These are phyloP conservation scores for Drosophila prostipennis DNA, from an alignment of 2,888 invertebrate species.

Conservation along the genomic window DNA sequence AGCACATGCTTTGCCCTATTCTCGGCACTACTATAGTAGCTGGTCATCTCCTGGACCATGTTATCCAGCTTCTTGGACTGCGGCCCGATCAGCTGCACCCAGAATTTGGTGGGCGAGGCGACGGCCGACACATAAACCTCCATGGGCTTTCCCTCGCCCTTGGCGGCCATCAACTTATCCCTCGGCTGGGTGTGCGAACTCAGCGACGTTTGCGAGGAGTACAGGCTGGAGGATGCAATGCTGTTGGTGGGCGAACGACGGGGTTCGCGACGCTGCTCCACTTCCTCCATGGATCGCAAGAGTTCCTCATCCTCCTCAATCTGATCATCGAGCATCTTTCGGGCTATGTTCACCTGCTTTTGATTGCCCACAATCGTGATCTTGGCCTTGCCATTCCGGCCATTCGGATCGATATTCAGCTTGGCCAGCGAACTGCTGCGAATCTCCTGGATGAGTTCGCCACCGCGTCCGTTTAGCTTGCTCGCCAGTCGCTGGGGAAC, in stretches of 20 bases:
- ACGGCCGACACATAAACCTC: slow-evolving; percentile 95
- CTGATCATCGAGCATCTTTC: slow-evolving; percentile 89
- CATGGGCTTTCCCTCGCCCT: slow-evolving; percentile 86
- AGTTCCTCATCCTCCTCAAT: slow-evolving; percentile 86
- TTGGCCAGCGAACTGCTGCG: slow-evolving; percentile 90
- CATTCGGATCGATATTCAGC: slow-evolving; percentile 86
- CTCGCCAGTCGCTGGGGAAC: slow-evolving; percentile 89
- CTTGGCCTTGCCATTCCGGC: slow-evolving; percentile 77
- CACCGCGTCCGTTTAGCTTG: slow-evolving; percentile 90
- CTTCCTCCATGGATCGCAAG: slow-evolving; percentile 84
- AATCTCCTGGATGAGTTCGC: slow-evolving; percentile 89
- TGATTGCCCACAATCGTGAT: slow-evolving; percentile 87
- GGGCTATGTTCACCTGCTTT: slow-evolving; percentile 87
- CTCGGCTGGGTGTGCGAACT: slow-evolving; percentile 80
- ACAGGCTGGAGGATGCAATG: slow-evolving; percentile 80
- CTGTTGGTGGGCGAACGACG: slow-evolving; percentile 84
- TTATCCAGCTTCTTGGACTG: slow-evolving; percentile 91
- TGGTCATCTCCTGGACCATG: slow-evolving; percentile 92
- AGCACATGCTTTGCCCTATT: slow-evolving; percentile 88
- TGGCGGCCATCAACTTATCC: slow-evolving; percentile 81
- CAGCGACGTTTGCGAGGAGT: slow-evolving; percentile 83
- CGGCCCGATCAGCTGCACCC: slow-evolving; percentile 93
- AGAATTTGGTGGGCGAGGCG: slow-evolving; percentile 91
- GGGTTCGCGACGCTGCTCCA: slow-evolving; percentile 85
- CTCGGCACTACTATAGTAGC: slow-evolving; percentile 89